phyloP scores from a whole-genome alignment of 1,140 invertebrate genomes.

The Lanistes nyassanus region DNA sequence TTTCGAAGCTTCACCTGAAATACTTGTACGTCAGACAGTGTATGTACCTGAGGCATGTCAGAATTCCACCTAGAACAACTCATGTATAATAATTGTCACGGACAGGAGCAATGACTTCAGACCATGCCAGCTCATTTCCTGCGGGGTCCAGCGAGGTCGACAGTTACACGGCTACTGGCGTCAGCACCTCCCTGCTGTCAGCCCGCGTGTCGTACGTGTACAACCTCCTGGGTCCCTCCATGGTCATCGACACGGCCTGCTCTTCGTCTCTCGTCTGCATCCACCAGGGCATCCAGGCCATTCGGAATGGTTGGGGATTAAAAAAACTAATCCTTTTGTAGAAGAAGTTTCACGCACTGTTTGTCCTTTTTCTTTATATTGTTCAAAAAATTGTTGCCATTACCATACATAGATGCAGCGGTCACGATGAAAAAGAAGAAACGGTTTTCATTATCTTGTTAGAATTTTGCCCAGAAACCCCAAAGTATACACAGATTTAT shows the following conservation, averaged over 20 bases:
- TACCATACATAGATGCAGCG: not conserved
- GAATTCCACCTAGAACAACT: no score
- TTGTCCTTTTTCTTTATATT: not conserved
- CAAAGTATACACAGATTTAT: not conserved
- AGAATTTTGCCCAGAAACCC: not conserved
- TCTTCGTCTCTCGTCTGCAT: slow-evolving; percentile 50
- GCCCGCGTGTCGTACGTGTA: slow-evolving; percentile 49
- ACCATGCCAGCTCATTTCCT: slow-evolving; percentile 28
- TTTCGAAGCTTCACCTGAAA: no score
- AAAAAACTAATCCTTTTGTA: no score
- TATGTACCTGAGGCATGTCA: no score
- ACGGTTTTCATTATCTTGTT: no score
- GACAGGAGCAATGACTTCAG: slow-evolving; percentile 44
- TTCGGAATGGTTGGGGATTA: slow-evolving; percentile 31
- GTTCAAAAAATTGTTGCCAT: not conserved
- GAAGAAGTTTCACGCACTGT: not conserved
- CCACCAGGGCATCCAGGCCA: slow-evolving; percentile 36
- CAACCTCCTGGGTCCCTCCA: slow-evolving; percentile 47
- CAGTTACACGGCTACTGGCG: slow-evolving; percentile 47
- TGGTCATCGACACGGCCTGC: slow-evolving; percentile 55
- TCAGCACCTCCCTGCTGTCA: slow-evolving; percentile 39
- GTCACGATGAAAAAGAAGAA: not conserved
- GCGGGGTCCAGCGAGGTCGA: slow-evolving; percentile 21
- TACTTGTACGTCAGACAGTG: no score
- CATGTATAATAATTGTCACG: no score